phyloP scores from a whole-genome alignment of 2,888 invertebrate genomes.

The Hirtodrosophila cameraria region DNA sequence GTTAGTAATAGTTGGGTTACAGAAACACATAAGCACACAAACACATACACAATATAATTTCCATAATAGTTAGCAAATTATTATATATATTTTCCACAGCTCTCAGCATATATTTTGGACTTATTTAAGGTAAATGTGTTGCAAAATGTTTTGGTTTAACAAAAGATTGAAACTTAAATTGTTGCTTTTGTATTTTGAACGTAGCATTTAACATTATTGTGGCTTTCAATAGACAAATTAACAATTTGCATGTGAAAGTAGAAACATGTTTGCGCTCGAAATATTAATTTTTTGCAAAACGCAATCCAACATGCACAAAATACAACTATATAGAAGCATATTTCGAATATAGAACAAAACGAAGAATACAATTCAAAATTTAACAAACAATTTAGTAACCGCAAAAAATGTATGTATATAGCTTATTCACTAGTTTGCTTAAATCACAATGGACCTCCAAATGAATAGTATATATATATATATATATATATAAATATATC shows the following conservation, averaged over 20 bases:
- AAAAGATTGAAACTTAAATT: slow-evolving; percentile 8
- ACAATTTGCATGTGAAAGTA: slow-evolving; percentile 1
- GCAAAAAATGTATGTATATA: no score
- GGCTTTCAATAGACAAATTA: not conserved
- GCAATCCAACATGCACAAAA: no score
- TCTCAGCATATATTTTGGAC: slow-evolving; percentile 24
- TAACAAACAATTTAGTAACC: slow-evolving; percentile 52
- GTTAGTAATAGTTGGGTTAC: slow-evolving; percentile 58
- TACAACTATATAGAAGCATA: no score
- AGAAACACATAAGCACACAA: not conserved
- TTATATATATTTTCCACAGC: slow-evolving; percentile 17
- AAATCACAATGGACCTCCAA: no score
- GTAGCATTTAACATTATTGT: not conserved
- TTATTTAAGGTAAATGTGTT: slow-evolving; percentile 8
- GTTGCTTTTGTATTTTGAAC: slow-evolving; percentile 1
- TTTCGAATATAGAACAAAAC: no score
- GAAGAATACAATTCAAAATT: slow-evolving; percentile 25
- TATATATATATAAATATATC: slow-evolving; percentile 39
- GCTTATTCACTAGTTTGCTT: no score
- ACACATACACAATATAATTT: slow-evolving; percentile 23
- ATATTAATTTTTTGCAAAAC: no score
- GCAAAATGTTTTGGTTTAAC: slow-evolving; percentile 17
- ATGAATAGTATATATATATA: no score
- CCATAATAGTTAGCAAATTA: slow-evolving; percentile 51
- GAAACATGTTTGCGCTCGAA: no score